A percentile compares a stretch with the other conserved stretches of the same genome.
Evolutionary conservation across 1,140 invertebrate genomes (phyloP).

Genomic region (Atopsyche davidsoni): DNA sequence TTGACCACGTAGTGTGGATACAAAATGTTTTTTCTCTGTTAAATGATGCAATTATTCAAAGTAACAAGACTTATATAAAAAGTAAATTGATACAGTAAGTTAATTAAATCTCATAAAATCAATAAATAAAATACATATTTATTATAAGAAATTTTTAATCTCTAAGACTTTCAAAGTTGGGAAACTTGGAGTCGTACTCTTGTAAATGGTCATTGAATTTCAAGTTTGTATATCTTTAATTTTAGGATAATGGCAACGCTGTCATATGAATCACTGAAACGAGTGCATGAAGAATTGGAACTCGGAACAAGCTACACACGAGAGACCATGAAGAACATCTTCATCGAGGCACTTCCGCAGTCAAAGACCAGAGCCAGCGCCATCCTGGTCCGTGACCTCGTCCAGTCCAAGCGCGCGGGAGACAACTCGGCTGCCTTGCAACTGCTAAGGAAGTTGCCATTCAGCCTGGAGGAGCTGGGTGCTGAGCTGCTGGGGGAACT

Average conservation of each 20-base stretch:
- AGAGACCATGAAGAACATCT: conserved; percentile 62
- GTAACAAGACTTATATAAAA: too few relatives aligned
- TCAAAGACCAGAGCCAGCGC: conserved; percentile 58
- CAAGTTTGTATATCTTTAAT: conserved; percentile 5
- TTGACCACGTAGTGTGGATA: too few relatives aligned
- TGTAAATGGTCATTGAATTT: too few relatives aligned
- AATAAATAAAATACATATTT: too few relatives aligned
- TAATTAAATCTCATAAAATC: too few relatives aligned
- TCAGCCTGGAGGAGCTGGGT: conserved; percentile 37
- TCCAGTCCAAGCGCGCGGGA: conserved; percentile 51
- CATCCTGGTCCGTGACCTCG: conserved; percentile 57
- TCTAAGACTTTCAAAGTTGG: too few relatives aligned
- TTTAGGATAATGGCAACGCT: conserved; percentile 49
- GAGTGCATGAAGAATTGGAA: conserved; percentile 50
- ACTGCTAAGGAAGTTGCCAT: conserved; percentile 41
- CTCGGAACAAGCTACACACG: conserved; percentile 58
- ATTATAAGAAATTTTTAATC: too few relatives aligned
- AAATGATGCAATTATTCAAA: too few relatives aligned
- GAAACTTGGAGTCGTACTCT: too few relatives aligned
- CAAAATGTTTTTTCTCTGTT: too few relatives aligned
- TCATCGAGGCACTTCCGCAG: conserved; percentile 66
- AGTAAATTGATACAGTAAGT: too few relatives aligned
- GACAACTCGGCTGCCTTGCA: conserved; percentile 32
- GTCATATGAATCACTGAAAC: conserved; percentile 45
- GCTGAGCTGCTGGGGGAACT: conserved; percentile 42